phyloP scores from a whole-genome alignment of 2,113 vertebrate species.

The Gymnorhina tibicen region DNA sequence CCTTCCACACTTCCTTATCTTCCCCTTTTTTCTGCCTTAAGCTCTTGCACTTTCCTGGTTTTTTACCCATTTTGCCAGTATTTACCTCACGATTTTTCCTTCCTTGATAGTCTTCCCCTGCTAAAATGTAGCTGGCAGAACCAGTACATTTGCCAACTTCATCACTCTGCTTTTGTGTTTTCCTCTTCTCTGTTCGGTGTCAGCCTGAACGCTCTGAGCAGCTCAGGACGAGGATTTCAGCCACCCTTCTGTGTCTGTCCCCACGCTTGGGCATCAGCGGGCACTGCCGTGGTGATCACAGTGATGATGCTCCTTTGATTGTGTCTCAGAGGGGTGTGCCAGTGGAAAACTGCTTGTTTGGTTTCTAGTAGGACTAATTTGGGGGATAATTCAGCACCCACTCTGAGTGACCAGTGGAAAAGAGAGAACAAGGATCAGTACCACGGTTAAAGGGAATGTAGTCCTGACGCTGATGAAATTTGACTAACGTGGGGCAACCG shows the following conservation, averaged over 20 bases:
- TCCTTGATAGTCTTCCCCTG: background rate
- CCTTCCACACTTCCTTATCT: background rate
- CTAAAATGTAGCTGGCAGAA: background rate
- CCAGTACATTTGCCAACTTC: background rate
- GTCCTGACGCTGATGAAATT: background rate
- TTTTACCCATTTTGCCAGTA: fast-evolving
- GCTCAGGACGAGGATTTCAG: background rate
- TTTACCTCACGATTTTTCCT: background rate
- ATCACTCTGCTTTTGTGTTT: background rate
- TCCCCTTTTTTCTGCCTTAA: background rate
- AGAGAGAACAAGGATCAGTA: background rate
- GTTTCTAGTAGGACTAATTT: background rate
- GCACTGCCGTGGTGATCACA: background rate
- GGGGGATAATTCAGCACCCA: background rate
- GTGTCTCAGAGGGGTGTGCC: background rate
- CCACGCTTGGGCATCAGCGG: background rate
- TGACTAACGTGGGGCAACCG: background rate
- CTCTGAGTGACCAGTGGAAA: background rate
- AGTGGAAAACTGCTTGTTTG: background rate
- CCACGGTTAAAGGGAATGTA: background rate
- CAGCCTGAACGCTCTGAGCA: background rate
- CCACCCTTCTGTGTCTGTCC: background rate
- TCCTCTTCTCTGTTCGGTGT: background rate
- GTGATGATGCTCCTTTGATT: background rate
- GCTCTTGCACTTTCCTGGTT: background rate